A percentile compares a stretch with the other conserved stretches of the same genome.
phyloP scores from a whole-genome alignment of 2,797 vertebrate species.

The Petrocephalus sullivani region DNA sequence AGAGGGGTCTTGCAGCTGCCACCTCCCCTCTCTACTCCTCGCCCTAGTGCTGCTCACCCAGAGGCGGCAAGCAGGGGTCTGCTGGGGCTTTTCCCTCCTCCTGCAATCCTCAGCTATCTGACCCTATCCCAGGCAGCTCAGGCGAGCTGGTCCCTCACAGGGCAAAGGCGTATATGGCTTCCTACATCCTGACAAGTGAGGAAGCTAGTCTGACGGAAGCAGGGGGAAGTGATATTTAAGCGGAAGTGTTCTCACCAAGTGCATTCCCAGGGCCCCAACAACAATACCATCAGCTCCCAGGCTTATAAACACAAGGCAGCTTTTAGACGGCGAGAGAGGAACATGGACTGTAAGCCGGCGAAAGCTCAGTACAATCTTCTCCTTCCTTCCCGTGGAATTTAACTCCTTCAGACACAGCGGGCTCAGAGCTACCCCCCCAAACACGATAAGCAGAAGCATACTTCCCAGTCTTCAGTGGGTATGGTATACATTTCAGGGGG shows the following conservation, averaged over 20 bases:
- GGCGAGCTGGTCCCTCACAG: not conserved
- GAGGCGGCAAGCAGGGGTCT: not conserved
- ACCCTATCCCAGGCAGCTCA: not conserved
- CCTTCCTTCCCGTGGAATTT: not conserved
- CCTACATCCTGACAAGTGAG: not conserved
- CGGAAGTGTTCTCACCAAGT: not conserved
- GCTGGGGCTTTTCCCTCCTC: not conserved
- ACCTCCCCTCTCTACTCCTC: not conserved
- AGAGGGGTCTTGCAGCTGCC: not conserved
- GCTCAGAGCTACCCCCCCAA: not conserved
- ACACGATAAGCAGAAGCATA: not conserved
- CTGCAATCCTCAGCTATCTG: too few species aligned
- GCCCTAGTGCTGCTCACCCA: slow-evolving; percentile 7
- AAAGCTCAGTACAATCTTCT: not conserved
- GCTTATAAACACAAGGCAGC: not conserved
- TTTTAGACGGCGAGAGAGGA: not conserved
- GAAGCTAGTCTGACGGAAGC: not conserved
- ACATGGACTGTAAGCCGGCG: not conserved
- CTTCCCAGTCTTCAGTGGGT: not conserved
- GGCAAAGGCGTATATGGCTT: not conserved
- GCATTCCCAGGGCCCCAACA: not conserved
- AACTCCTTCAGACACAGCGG: not conserved
- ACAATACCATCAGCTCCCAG: not conserved
- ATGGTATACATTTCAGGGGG: not conserved
- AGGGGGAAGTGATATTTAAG: not conserved